Percentiles rank a stretch among this genome's conserved stretches.
Conservation (phyloP, 1,140 invertebrate genomes). For the Callitettix versicolor region DNA sequence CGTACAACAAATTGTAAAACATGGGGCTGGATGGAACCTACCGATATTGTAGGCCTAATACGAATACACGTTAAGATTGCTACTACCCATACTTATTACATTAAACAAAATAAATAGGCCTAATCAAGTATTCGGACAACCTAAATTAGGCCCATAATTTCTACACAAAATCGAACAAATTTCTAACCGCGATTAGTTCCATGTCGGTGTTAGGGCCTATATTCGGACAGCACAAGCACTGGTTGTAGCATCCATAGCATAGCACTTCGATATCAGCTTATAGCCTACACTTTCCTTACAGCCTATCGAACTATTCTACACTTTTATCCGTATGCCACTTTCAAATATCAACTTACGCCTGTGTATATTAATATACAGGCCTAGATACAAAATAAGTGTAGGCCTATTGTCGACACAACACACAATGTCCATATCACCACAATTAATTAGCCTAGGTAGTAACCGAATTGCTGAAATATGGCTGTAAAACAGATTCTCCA, state of each 20-base stretch:
- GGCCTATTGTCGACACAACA: background rate
- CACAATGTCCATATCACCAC: background rate
- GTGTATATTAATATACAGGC: too few relatives aligned
- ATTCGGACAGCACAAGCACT: too few relatives aligned
- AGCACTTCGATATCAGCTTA: too few relatives aligned
- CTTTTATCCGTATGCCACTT: too few relatives aligned
- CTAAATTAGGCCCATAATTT: background rate
- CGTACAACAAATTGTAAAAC: background rate
- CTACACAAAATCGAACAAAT: background rate
- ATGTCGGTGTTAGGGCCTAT: too few relatives aligned
- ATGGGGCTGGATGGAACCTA: background rate
- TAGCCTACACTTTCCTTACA: too few relatives aligned
- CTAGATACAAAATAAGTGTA: background rate
- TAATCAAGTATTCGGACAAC: background rate
- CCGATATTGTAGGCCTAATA: background rate
- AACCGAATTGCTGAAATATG: background rate
- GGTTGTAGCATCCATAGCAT: too few relatives aligned
- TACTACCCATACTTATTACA: background rate
- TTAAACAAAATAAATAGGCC: background rate
- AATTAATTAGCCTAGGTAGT: background rate
- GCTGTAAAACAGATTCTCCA: background rate
- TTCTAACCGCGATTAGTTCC: background rate
- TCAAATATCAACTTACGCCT: too few relatives aligned
- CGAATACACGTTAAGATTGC: background rate
- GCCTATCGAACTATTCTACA: too few relatives aligned